Base-by-base conservation (phyloP, 1,140 invertebrate species). In the Maconellicoccus hirsutus region DNA sequence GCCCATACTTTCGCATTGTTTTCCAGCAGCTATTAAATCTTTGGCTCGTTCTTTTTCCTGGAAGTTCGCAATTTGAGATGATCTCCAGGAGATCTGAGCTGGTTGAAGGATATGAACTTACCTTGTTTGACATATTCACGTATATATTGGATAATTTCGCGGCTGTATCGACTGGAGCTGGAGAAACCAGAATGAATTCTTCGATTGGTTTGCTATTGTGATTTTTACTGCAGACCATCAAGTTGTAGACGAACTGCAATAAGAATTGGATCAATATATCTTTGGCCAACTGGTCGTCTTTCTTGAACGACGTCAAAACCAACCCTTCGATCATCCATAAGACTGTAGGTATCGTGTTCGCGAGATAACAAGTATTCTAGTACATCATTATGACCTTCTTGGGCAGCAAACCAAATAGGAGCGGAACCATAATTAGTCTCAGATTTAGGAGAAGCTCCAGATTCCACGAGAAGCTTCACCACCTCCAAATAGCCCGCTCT, bases 211-310 rank as follows among this genome's bases (percentile, higher is more conserved):
- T 91, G 79, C 98, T 98, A 74, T 94, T 90, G 80, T 93, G 89
- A 75, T 94, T 93, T 81, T 98, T 98, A 10, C 96, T 96, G 79
- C 95, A 96, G 4, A 98, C 89, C 94, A 98, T 99, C 76, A 99
- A 82, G 79, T 99, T 98, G 81, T 97, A 98, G 25, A 99, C 93
- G 79, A 98, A 99, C 87, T 91, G 78, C 70, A 83, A 79, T 74
- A 74, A n/a, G 72, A 73, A 26, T n/a, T n/a, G n/a, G n/a, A n/a
- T n/a, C n/a, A n/a, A n/a, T n/a, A n/a, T n/a, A n/a, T n/a, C n/a
- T n/a, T n/a, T n/a, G 25, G 33, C 22, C 4, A 39, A 27, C 69
- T 70, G 8, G 69, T n/a, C n/a, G n/a, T n/a, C n/a, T n/a, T 79
- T 99, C 97, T 74, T 95, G 84, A 0, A 98, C 94, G 70, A 96